Conservation (phyloP, 2,888 invertebrate species). For the Ellobium chinense region DNA sequence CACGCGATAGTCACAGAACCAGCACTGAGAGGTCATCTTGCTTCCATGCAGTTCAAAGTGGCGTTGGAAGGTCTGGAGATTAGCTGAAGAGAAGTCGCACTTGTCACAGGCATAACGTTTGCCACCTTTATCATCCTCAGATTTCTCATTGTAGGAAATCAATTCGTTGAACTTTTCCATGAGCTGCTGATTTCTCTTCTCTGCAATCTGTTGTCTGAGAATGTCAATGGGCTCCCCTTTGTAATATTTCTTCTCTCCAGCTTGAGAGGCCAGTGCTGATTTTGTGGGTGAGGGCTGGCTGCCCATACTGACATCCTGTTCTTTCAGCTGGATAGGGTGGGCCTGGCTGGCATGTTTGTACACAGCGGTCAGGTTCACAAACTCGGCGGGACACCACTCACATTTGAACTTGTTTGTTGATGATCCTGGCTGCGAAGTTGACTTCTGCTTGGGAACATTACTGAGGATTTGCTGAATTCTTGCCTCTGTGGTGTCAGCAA, state of each 20-base stretch:
- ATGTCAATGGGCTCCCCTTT: slow-evolving; percentile 36
- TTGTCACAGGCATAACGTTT: slow-evolving; percentile 67
- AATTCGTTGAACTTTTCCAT: slow-evolving; percentile 18
- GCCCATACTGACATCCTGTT: slow-evolving; percentile 59
- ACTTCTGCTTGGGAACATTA: slow-evolving; percentile 44
- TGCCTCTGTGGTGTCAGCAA: slow-evolving; percentile 25
- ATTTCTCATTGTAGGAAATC: background rate
- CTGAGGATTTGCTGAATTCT: slow-evolving; percentile 41
- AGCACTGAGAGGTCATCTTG: slow-evolving; percentile 69
- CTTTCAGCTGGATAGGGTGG: slow-evolving; percentile 68
- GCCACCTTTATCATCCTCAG: slow-evolving; percentile 4
- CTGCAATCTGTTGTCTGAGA: slow-evolving; percentile 42
- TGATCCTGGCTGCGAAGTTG: background rate
- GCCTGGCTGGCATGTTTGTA: slow-evolving; percentile 69
- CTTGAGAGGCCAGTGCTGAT: background rate
- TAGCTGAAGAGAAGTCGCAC: slow-evolving; percentile 69
- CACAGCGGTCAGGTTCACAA: slow-evolving; percentile 68
- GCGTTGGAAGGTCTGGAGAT: slow-evolving; percentile 64
- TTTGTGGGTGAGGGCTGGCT: background rate
- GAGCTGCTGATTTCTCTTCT: slow-evolving; percentile 39
- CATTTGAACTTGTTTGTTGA: slow-evolving; percentile 56
- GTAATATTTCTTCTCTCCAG: slow-evolving; percentile 11
- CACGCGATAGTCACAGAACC: slow-evolving; percentile 75
- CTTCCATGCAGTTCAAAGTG: slow-evolving; percentile 72
- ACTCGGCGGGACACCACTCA: slow-evolving; percentile 73